A percentile compares a stretch with the other conserved stretches of the same genome.
phyloP scores from a whole-genome alignment of 2,797 vertebrate species.

The Pantherophis vulpinus region DNA sequence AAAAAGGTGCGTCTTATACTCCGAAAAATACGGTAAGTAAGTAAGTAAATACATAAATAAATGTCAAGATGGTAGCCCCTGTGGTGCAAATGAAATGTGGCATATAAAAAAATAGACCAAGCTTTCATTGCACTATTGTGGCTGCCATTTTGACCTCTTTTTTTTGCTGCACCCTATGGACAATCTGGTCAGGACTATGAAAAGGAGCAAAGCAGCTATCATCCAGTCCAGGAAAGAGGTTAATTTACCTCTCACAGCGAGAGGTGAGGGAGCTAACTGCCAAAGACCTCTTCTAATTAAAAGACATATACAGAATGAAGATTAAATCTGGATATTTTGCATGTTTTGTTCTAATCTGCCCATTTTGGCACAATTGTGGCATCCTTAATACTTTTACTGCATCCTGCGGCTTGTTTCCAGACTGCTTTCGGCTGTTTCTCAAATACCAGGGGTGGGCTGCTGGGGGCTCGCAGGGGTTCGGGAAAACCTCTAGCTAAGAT shows the following conservation, averaged over 20 bases:
- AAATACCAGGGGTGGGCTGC: not conserved
- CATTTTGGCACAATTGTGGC: not conserved
- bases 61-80: not conserved
- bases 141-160: not conserved
- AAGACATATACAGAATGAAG: not conserved
- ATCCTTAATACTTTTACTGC: not conserved
- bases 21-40: no score
- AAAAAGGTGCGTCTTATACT: no score
- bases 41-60: not conserved
- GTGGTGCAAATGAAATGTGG: not conserved
- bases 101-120: not conserved
- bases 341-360: not conserved
- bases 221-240: not conserved
- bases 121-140: not conserved
- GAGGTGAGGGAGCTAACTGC: not conserved
- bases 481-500: no score
- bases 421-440: not conserved
- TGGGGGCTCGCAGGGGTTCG: no score
- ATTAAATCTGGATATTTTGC: not conserved
- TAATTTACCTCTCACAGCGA: not conserved
- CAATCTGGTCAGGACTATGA: not conserved
- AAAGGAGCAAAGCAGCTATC: no score
- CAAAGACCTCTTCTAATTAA: not conserved
- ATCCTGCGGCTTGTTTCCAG: not conserved
- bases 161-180: not conserved